Percentiles rank a stretch among this genome's conserved stretches.
phyloP scores from a whole-genome alignment of 2,888 invertebrate species.

The Imbricaverruca yamaguchii region DNA sequence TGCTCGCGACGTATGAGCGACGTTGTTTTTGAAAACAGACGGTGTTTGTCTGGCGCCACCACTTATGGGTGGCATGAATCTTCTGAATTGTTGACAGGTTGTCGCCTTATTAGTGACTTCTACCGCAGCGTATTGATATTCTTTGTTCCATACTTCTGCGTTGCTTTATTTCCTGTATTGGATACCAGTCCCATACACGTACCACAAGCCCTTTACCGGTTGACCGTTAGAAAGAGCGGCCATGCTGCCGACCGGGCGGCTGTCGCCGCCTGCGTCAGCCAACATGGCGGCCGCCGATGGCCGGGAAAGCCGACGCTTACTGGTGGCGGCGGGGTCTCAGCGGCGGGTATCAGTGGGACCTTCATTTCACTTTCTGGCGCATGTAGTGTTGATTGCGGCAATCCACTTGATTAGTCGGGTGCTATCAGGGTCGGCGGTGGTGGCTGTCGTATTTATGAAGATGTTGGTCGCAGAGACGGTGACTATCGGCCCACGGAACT shows the following conservation, averaged over 20 bases:
- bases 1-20: too few relatives aligned
- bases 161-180: too few relatives aligned
- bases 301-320: background rate
- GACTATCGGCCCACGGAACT: background rate
- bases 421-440: slow-evolving; percentile 4
- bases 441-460: slow-evolving; percentile 4
- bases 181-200: too few relatives aligned
- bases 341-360: background rate
- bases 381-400: slow-evolving; percentile 16
- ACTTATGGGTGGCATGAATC: too few relatives aligned
- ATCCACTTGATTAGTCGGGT: slow-evolving; percentile 12
- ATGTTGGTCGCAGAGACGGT: background rate
- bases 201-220: too few relatives aligned
- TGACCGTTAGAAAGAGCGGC: too few relatives aligned
- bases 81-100: too few relatives aligned
- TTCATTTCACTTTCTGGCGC: slow-evolving; percentile 17
- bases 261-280: background rate
- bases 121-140: too few relatives aligned
- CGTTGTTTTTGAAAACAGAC: too few relatives aligned
- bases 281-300: background rate
- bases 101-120: too few relatives aligned
- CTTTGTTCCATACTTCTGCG: too few relatives aligned
- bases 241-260: background rate
- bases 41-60: too few relatives aligned
- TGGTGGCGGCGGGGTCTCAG: background rate